Conservation (phyloP, 2,113 vertebrate species). For the Callocephalon fimbriatum region DNA sequence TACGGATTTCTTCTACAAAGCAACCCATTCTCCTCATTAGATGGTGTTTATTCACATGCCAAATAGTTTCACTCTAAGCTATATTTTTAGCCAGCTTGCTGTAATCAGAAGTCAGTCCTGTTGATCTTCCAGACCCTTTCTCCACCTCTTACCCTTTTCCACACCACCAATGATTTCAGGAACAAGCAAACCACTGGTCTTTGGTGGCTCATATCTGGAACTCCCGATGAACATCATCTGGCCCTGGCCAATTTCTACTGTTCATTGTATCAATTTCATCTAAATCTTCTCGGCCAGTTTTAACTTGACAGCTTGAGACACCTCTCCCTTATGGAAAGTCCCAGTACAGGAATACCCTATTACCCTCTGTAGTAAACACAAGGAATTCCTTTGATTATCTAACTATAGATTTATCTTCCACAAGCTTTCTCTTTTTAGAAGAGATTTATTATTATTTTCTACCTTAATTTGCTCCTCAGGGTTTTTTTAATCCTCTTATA, state of each 20-base stretch:
- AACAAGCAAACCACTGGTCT: not conserved
- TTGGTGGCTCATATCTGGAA: not conserved
- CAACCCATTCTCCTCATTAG: not conserved
- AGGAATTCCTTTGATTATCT: not conserved
- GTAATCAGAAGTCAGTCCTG: not conserved
- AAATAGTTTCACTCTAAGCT: not conserved
- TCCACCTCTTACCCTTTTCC: not conserved
- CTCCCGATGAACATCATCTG: rapidly evolving
- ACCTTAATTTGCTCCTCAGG: not conserved
- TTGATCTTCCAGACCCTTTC: not conserved
- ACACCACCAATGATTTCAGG: not conserved
- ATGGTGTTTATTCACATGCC: not conserved
- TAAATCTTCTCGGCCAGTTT: not conserved
- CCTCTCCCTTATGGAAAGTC: not conserved
- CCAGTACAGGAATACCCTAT: not conserved
- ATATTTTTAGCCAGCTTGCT: not conserved
- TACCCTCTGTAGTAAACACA: not conserved
- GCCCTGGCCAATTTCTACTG: not conserved
- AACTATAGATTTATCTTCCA: not conserved
- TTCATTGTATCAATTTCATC: not conserved
- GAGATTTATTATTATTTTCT: not conserved
- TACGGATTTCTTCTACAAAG: not conserved
- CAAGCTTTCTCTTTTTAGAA: not conserved
- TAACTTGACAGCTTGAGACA: not conserved
- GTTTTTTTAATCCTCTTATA: not conserved